Percentiles rank a stretch among this genome's conserved stretches.
Conservation (phyloP, 2,888 invertebrate species). For the Cheilosia scutellata region DNA sequence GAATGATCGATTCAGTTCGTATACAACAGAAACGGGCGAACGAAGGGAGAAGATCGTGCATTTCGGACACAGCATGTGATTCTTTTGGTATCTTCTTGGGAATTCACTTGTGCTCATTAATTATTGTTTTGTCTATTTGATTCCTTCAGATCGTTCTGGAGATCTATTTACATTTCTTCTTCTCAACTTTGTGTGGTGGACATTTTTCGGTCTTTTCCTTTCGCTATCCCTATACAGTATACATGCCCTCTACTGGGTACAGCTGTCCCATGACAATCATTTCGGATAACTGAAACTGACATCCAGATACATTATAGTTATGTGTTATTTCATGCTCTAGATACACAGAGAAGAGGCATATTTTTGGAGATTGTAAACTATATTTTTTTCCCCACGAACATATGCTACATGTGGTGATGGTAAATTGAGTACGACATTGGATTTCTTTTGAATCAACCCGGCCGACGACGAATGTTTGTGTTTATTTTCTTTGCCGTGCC, state of each 20-base stretch:
- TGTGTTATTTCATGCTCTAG: conserved; percentile 55
- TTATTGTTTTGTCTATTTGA: conserved; percentile 66
- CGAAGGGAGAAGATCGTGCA: conserved; percentile 28
- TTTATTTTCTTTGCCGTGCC: conserved; percentile 16
- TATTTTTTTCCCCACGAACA: conserved; percentile 15
- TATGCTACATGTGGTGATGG: conserved; percentile 62
- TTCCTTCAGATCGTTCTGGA: conserved; percentile 59
- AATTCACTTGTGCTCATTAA: conserved; percentile 64
- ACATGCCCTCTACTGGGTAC: neutral
- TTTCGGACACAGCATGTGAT: conserved; percentile 56
- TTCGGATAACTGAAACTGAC: conserved; percentile 55
- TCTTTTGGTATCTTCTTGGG: conserved; percentile 37
- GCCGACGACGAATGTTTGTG: conserved; percentile 27
- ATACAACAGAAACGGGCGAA: neutral
- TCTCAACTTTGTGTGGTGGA: conserved; percentile 26
- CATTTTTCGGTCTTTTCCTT: neutral
- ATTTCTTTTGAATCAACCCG: conserved; percentile 52
- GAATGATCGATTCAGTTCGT: conserved; percentile 64
- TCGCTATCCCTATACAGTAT: neutral
- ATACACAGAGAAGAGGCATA: conserved; percentile 28
- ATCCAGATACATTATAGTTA: conserved; percentile 39
- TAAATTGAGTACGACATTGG: conserved; percentile 55
- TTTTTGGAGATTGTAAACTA: conserved; percentile 24
- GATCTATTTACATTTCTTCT: conserved; percentile 59
- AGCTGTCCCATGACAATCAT: conserved; percentile 58